Evolutionary conservation across 2,113 vertebrate species (phyloP), one percentile per base, ranked within the genome.

Genomic region (Gymnocephalus cernua): DNA sequence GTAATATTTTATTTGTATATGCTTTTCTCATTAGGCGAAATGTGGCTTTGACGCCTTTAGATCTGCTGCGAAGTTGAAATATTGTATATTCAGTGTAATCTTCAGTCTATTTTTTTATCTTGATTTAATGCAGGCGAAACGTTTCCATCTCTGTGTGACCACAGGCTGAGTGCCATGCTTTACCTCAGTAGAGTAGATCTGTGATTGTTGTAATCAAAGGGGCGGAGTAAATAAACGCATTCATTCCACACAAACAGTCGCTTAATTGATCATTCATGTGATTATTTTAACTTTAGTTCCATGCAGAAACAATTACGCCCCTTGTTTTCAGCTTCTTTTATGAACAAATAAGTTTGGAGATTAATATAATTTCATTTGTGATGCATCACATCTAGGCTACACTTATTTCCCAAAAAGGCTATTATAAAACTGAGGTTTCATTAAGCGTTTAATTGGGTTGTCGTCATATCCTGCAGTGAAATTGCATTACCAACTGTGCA

Each of bases 361-460:
- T 61, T 61, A 12, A 15, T 57, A 50, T 51, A 10, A 64, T 80
- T 64, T 72, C 13, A 82, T 72, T 56, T 63, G 59, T 25, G 29
- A 74, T 75, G 54, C n/a, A 62, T 70, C 53, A 59, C 51, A 67
- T 57, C n/a, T n/a, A n/a, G n/a, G n/a, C n/a, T 58, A 16, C 47
- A 21, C 12, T 80, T 72, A 82, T 86, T 78, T 69, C 72, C 79
- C 74, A 23, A 41, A 87, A 87, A 83, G 76, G 27, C 74, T 11
- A 1, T 86, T 67, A 67, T 63, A 90, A 63, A 84, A 68, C 12
- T 21, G 62, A 80, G 77, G 58, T 87, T 92, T 91, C 87, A 91
- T 91, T 88, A 89, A 75, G 61, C 84, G 82, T 90, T 90, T 88
- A 91, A 90, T 77, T 88, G 87, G 75, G 51, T 84, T 78, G 86